phyloP scores from a whole-genome alignment of 2,797 vertebrate species.

The Onychomys arenicola region DNA sequence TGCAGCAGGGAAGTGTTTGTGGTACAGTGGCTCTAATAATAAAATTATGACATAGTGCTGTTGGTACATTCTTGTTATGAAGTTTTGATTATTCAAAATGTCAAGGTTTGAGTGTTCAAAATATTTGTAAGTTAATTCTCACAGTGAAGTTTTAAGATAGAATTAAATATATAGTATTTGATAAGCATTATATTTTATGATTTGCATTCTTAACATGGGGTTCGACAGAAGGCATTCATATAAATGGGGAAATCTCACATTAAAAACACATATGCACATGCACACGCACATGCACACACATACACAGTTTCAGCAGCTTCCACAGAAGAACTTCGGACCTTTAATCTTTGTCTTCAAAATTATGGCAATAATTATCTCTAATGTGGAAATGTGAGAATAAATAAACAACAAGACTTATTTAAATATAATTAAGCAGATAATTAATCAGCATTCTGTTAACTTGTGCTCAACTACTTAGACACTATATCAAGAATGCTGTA shows the following conservation, averaged over 20 bases:
- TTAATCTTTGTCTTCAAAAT: not conserved
- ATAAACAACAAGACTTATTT: not conserved
- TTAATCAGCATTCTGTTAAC: not conserved
- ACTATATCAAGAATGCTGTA: not conserved
- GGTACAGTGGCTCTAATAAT: not conserved
- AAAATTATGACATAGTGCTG: not conserved
- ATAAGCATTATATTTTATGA: not conserved
- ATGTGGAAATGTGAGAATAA: not conserved
- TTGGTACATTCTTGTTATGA: not conserved
- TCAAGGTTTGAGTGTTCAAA: not conserved
- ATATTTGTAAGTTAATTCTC: not conserved
- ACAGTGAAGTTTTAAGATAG: not conserved
- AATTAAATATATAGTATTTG: not conserved
- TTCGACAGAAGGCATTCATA: not conserved
- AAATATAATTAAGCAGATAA: conserved; percentile 34
- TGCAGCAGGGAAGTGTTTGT: not conserved
- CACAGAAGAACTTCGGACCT: not conserved
- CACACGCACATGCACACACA: not conserved
- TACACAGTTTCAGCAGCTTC: not conserved
- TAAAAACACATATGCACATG: not conserved
- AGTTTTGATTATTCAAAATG: not conserved
- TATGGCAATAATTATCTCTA: not conserved
- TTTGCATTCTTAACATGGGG: not conserved
- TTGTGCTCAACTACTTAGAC: not conserved
- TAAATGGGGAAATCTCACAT: not conserved